Conservation (phyloP, 2,888 invertebrate species). For the Corbicula japonica region DNA sequence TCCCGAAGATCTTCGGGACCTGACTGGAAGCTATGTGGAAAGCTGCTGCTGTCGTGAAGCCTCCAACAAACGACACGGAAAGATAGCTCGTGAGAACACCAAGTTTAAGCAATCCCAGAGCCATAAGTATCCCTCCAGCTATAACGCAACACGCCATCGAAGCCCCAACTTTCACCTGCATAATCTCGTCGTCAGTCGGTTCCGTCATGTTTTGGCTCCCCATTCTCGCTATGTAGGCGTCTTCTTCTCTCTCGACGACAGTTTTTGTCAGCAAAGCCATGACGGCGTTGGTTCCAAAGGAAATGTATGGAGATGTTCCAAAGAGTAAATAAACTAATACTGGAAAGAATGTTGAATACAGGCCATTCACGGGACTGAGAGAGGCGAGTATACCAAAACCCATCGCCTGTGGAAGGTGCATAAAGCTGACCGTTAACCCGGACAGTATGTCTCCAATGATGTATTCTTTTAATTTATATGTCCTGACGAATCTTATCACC, state of each 20-base stretch:
- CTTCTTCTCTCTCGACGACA: conserved; percentile 67
- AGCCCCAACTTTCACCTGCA: conserved; percentile 46
- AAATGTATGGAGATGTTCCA: conserved; percentile 78
- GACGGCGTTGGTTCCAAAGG: conserved; percentile 82
- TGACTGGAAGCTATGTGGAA: conserved; percentile 75
- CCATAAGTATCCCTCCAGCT: conserved; percentile 68
- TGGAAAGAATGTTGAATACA: conserved; percentile 81
- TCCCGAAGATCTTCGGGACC: conserved; percentile 66
- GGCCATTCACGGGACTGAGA: conserved; percentile 77
- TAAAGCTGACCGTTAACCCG: conserved; percentile 80
- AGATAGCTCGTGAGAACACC: conserved; percentile 77
- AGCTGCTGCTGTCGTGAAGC: conserved; percentile 75
- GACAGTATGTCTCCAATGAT: conserved; percentile 76
- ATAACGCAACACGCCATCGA: conserved; percentile 56
- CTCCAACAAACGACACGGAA: conserved; percentile 76
- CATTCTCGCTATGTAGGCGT: conserved; percentile 18
- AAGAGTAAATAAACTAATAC: conserved; percentile 80
- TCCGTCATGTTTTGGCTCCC: background rate
- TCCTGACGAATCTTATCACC: conserved; percentile 57
- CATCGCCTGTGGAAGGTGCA: conserved; percentile 84
- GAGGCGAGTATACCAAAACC: conserved; percentile 81
- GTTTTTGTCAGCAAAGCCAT: conserved; percentile 80
- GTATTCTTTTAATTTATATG: conserved; percentile 72
- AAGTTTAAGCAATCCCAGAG: conserved; percentile 69
- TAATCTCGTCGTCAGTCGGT: conserved; percentile 50